phyloP scores from a whole-genome alignment of 1,140 invertebrate species.

The Drosophila sechellia region DNA sequence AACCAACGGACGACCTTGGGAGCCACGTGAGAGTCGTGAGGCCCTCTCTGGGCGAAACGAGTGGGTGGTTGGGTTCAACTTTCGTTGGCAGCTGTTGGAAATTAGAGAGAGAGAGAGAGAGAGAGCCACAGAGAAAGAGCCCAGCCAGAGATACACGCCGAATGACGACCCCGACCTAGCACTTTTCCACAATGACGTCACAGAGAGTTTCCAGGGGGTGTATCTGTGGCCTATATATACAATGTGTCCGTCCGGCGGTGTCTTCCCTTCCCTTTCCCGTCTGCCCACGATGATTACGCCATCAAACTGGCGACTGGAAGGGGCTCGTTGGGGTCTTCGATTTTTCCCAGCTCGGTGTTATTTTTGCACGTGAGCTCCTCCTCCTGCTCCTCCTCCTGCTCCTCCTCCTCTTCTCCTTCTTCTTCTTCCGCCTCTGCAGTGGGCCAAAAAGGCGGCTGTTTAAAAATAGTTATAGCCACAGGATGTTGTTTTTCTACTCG shows the following conservation, averaged over 20 bases:
- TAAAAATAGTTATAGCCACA: constrained; percentile 40
- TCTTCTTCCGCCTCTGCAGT: constrained; percentile 27
- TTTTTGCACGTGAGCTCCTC: constrained; percentile 61
- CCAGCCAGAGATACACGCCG: constrained; percentile 16
- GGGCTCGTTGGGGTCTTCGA: constrained; percentile 17
- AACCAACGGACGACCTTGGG: constrained; percentile 67
- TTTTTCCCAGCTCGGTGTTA: constrained; percentile 56
- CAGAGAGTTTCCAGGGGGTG: constrained; percentile 52
- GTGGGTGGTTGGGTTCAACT: constrained; percentile 23
- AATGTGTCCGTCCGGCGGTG: constrained; percentile 10
- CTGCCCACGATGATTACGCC: constrained; percentile 58
- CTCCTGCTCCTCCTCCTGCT: neutral
- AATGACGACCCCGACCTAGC: constrained; percentile 67
- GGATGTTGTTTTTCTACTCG: constrained; percentile 33
- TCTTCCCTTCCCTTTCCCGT: constrained; percentile 2
- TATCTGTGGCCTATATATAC: constrained; percentile 10
- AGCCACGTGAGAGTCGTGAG: constrained; percentile 57
- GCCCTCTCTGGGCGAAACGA: constrained; percentile 34
- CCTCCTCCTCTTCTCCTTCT: neutral
- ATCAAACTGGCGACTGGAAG: constrained; percentile 43
- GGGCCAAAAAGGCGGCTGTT: constrained; percentile 23
- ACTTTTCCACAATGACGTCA: constrained; percentile 73
- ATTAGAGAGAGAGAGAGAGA: neutral
- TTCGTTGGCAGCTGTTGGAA: constrained; percentile 19
- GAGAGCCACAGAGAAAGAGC: neutral